Evolutionary conservation across 2,888 invertebrate genomes (phyloP), one percentile per base, ranked within the genome.

Genomic region (Leucania comma): DNA sequence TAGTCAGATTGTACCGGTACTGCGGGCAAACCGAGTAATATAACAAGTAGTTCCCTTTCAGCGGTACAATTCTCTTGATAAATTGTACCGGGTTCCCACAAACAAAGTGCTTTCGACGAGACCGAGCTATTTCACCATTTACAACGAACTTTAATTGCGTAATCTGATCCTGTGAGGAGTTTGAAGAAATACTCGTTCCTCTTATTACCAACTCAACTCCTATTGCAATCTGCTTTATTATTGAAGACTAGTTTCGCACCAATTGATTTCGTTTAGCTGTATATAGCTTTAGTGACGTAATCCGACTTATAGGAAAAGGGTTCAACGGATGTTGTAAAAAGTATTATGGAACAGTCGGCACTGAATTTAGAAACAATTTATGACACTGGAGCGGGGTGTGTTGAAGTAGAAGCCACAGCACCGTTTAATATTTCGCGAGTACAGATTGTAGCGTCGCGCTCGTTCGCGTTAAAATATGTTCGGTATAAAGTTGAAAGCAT

Each of bases 101-200:
- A 88, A 89, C 90, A 90, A 90, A 91, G 88, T 88, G 88, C 86
- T 89, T 81, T 85, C 80, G 75, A 85, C 87, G 80, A 84, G 89
- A 87, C 86, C 83, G 77, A 83, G 80, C 81, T 84, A 87, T 88
- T 90, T 86, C 85, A 83, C 84, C 72, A 86, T 87, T 87, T 86
- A 85, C 86, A 88, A 81, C 83, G 81, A 88, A 88, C 87, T 89
- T 88, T 91, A 91, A 91, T 91, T 91, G 87, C 86, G 85, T 90
- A 90, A 91, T 91, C 88, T 87, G 89, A 91, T 87, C 87, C 86
- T 77, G 73, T 75, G 78, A 80, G 75, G 78, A 86, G 82, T 87
- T 86, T 82, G 78, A 83, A 83, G 82, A 78, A 87, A 82, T 72
- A 82, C 83, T 86, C 82, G 80, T 73, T 80, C 80, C 78, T 84